phyloP scores from a whole-genome alignment of 2,113 vertebrate genomes.

The Haliaeetus leucogaster region DNA sequence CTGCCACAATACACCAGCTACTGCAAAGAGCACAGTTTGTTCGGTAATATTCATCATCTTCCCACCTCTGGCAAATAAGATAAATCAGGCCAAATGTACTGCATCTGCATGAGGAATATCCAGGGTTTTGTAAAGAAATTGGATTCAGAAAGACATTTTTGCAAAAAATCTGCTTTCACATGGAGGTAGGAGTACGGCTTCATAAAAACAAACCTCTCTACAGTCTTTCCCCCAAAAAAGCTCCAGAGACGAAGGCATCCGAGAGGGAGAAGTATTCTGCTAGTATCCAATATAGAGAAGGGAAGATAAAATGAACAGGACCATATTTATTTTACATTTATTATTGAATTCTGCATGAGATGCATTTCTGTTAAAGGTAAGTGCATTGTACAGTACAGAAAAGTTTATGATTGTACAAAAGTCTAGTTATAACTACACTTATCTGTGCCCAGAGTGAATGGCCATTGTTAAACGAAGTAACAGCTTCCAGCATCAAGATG shows the following conservation, averaged over 20 bases:
- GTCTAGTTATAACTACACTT: neutral
- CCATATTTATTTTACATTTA: neutral
- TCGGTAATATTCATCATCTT: neutral
- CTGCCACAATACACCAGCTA: neutral
- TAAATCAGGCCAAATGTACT: neutral
- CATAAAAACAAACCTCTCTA: neutral
- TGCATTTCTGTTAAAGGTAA: neutral
- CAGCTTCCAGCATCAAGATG: neutral
- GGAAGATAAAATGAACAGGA: neutral
- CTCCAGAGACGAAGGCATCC: neutral
- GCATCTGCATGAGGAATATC: neutral
- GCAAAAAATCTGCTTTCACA: neutral
- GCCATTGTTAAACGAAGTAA: neutral
- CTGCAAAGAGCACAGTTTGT: neutral
- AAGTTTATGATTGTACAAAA: neutral
- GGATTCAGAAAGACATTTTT: neutral
- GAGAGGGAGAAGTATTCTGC: neutral
- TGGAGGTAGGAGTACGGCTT: neutral
- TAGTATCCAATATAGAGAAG: neutral
- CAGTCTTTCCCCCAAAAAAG: neutral
- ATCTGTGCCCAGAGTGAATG: neutral
- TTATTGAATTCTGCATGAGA: neutral
- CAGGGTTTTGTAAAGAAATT: neutral
- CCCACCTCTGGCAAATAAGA: neutral
- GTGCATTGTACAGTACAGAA: neutral